A percentile compares a stretch with the other conserved stretches of the same genome.
These are phyloP conservation scores for Apteryx mantelli DNA, from an alignment of 2,113 vertebrate genomes.

Conservation along the genomic window DNA sequence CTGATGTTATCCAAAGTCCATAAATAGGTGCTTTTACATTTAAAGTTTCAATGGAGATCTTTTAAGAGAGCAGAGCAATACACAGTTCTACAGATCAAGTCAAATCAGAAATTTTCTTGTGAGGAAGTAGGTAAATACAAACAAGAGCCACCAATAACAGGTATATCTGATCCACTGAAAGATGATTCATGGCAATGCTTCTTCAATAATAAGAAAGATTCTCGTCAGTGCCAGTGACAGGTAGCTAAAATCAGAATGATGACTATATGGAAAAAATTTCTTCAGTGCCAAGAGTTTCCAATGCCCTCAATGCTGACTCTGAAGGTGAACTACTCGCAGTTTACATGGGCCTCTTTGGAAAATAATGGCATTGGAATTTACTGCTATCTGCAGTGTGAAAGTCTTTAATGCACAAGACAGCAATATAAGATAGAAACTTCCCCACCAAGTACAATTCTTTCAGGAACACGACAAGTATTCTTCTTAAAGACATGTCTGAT, in stretches of 20 bases:
- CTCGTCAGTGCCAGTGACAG: not conserved
- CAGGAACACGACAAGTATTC: not conserved
- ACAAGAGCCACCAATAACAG: not conserved
- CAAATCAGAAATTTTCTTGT: not conserved
- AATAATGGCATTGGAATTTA: not conserved
- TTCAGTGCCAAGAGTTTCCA: not conserved
- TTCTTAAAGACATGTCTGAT: not conserved
- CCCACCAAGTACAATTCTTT: not conserved
- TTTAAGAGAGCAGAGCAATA: not conserved
- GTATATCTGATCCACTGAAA: not conserved
- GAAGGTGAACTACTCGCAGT: not conserved
- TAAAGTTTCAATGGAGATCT: not conserved
- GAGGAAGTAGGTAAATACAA: not conserved
- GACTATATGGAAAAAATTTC: not conserved
- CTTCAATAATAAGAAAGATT: not conserved
- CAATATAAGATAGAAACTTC: not conserved
- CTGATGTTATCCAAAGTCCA: not conserved
- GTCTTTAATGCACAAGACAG: not conserved
- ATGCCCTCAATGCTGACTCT: not conserved
- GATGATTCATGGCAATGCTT: not conserved
- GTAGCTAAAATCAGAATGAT: not conserved
- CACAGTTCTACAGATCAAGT: not conserved
- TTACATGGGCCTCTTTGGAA: not conserved
- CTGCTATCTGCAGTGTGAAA: not conserved
- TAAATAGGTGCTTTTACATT: not conserved